Conservation (phyloP, 2,797 vertebrate genomes). For the Notamacropus eugenii region DNA sequence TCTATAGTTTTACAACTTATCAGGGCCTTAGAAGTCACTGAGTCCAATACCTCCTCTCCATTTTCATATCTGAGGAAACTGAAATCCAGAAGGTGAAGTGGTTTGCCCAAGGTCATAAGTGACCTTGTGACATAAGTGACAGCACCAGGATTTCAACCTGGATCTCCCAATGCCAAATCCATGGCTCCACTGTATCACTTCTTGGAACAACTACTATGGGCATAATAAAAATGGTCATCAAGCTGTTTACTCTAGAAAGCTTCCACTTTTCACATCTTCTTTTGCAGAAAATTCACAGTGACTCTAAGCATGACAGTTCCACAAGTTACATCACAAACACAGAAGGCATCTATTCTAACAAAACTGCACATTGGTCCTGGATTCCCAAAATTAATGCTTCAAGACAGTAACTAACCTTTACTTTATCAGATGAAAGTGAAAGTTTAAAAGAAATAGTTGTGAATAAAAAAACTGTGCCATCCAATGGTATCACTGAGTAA, state of each 20-base stretch:
- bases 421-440: not conserved
- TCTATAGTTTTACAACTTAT: not conserved
- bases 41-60: not conserved
- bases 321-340: conserved; percentile 3
- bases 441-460: conserved; percentile 24
- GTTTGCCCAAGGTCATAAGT: not conserved
- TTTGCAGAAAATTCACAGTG: conserved; percentile 40
- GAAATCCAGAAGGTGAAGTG: no score
- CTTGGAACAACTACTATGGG: not conserved
- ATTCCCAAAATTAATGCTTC: not conserved
- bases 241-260: conserved; percentile 42
- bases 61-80: no score
- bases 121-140: not conserved
- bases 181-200: not conserved
- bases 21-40: not conserved
- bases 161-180: conserved; percentile 32
- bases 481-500: not conserved
- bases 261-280: not conserved
- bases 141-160: not conserved
- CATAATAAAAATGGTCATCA: conserved; percentile 1
- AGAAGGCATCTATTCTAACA: not conserved
- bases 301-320: conserved; percentile 7
- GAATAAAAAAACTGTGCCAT: conserved; percentile 11
- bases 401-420: conserved; percentile 16
- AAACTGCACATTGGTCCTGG: not conserved